Evolutionary conservation across 2,888 invertebrate genomes (phyloP).

Genomic region (Mechanitis messenoides): DNA sequence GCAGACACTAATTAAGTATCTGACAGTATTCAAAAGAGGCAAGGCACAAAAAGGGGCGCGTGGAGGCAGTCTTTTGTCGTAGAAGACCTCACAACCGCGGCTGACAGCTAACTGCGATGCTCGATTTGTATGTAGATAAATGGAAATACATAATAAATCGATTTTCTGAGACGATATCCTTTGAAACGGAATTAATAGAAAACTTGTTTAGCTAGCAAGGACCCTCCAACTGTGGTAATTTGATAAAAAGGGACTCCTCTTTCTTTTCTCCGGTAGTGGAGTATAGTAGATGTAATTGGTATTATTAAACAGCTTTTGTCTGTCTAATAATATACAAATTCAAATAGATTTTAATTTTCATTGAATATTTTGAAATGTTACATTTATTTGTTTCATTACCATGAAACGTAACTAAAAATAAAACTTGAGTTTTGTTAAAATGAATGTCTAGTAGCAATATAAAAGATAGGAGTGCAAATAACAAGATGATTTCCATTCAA

Average conservation of each 20-base stretch:
- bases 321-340: not conserved
- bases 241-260: slow-evolving; percentile 18
- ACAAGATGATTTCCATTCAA: slow-evolving; percentile 52
- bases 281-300: not conserved
- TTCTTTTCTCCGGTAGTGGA: slow-evolving; percentile 11
- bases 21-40: slow-evolving; percentile 35
- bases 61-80: slow-evolving; percentile 40
- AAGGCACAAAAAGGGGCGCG: slow-evolving; percentile 41
- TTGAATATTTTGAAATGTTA: no score
- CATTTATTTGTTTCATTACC: no score
- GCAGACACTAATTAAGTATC: slow-evolving; percentile 21
- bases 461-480: slow-evolving; percentile 18
- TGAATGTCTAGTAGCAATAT: slow-evolving; percentile 10
- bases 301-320: not conserved
- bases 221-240: slow-evolving; percentile 21
- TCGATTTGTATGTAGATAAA: slow-evolving; percentile 56
- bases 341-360: not conserved
- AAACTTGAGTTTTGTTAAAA: no score
- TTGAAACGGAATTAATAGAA: slow-evolving; percentile 24
- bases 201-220: slow-evolving; percentile 21
- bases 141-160: slow-evolving; percentile 44
- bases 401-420: no score
- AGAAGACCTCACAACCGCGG: slow-evolving; percentile 39
- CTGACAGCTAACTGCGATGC: slow-evolving; percentile 39
- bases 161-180: slow-evolving; percentile 32